Base-by-base conservation (phyloP, 2,888 invertebrate genomes). In the Rhodophaea formosa region DNA sequence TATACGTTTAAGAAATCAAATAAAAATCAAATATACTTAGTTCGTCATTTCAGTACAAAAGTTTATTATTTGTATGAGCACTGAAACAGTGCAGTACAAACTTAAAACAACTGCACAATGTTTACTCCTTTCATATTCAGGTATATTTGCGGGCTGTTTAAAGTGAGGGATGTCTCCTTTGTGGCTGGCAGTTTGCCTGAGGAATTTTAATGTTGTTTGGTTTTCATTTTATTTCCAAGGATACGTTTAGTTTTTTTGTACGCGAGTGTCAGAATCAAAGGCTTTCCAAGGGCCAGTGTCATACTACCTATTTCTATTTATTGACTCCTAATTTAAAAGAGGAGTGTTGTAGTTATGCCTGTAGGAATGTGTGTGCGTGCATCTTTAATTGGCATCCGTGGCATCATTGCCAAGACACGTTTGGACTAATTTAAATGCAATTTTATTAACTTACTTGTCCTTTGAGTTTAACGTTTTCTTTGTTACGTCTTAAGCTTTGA, bases 81-180 rank as follows among this genome's bases (percentile, higher is more conserved):
- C 39, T 47, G 17, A 46, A 55, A 44, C 17, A 23, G 7, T 8
- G 32, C 29, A 44, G 42, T 53, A 6, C 17, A n/a, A 17, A 53
- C 42, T 53, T 53, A 23, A n/a, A 29, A 54, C 45, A 54, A 44
- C 54, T 30, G 17, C 53, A 53, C 15, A 32, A 54, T 54, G 45
- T 44, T 53, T 53, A 53, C 53, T 32, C 51, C 12, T 52, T 35
- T 52, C 51, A 52, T 53, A 53, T 53, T 53, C 42, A 23, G 52
- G 17, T 53, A 3, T 42, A 53, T 53, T 53, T 53, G 42, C 42
- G 42, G 32, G 42, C 39, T 23, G 42, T 17, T 39, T 42, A 8
- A 53, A 39, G 53, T 53, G 12, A 32, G 47, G 46, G 7, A 17
- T n/a, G 46, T 46, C 46, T 46, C 23, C n/a, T 46, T 46, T 7